phyloP scores from a whole-genome alignment of 2,113 vertebrate species.

The Gopherus evgoodei region DNA sequence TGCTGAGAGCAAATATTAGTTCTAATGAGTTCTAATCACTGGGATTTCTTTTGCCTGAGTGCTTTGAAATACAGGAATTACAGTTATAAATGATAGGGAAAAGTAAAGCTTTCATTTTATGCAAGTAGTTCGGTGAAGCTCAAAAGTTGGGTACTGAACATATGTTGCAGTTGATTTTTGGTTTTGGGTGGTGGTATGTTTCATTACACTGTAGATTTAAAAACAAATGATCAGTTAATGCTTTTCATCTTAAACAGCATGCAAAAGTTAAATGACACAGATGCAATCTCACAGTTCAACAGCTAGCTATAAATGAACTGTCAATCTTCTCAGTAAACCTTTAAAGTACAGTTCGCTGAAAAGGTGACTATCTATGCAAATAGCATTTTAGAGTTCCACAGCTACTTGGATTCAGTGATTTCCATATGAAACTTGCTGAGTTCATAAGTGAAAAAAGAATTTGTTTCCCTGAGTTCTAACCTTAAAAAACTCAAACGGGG shows the following conservation, averaged over 20 bases:
- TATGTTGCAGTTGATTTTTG: neutral
- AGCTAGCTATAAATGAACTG: neutral
- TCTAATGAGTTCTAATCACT: conserved; percentile 69
- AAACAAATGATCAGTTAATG: conserved; percentile 23
- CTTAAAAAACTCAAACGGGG: neutral
- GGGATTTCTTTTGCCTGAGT: neutral
- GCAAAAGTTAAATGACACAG: conserved; percentile 27
- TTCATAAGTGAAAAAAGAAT: neutral
- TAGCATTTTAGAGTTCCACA: neutral
- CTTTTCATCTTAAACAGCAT: neutral
- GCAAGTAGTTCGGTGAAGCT: conserved; percentile 38
- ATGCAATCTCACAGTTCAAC: conserved; percentile 31
- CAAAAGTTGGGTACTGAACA: neutral
- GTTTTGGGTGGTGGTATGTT: neutral
- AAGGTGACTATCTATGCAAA: neutral
- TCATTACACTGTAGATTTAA: conserved; percentile 28
- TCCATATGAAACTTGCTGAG: neutral
- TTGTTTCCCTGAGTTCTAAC: neutral
- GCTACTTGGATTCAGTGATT: neutral
- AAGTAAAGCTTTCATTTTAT: conserved; percentile 54
- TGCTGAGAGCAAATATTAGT: conserved; percentile 66
- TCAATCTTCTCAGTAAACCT: neutral
- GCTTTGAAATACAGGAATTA: conserved; percentile 41
- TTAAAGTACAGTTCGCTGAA: neutral
- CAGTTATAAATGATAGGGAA: neutral